These are phyloP conservation scores for Danaus chrysippus DNA, from an alignment of 2,888 invertebrate species.

Conservation along the genomic window DNA sequence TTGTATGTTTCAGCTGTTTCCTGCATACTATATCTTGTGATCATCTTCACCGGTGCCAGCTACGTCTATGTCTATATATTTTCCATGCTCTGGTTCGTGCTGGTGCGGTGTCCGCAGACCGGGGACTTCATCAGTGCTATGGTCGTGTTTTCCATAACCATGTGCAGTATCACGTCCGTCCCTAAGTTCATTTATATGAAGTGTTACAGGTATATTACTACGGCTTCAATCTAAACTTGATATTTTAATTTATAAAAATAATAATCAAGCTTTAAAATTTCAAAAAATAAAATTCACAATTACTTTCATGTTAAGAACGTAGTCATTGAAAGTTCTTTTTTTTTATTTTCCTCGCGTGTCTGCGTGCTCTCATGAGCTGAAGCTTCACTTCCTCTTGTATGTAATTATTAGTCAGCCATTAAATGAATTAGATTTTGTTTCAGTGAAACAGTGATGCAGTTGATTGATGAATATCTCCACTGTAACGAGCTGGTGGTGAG, in stretches of 20 bases:
- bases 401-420: too few species aligned
- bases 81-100: constrained; percentile 47
- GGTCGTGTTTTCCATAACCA: constrained; percentile 44
- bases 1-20: constrained; percentile 39
- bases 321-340: too few species aligned
- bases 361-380: too few species aligned
- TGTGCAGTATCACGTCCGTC: constrained; percentile 43
- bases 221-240: background rate
- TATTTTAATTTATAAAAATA: background rate
- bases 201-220: constrained; percentile 39
- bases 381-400: too few species aligned
- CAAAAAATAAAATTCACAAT: background rate
- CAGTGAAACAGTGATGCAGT: constrained; percentile 40
- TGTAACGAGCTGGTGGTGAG: constrained; percentile 37
- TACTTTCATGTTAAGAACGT: too few species aligned
- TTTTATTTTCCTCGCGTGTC: too few species aligned
- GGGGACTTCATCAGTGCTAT: constrained; percentile 40
- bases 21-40: constrained; percentile 38
- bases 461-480: constrained; percentile 38
- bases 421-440: constrained; percentile 2
- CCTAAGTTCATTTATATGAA: constrained; percentile 47
- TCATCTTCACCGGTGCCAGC: constrained; percentile 20
- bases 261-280: background rate
- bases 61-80: constrained; percentile 50
- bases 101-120: constrained; percentile 39